Conservation (phyloP, 2,113 vertebrate genomes). For the Gymnogyps californianus region DNA sequence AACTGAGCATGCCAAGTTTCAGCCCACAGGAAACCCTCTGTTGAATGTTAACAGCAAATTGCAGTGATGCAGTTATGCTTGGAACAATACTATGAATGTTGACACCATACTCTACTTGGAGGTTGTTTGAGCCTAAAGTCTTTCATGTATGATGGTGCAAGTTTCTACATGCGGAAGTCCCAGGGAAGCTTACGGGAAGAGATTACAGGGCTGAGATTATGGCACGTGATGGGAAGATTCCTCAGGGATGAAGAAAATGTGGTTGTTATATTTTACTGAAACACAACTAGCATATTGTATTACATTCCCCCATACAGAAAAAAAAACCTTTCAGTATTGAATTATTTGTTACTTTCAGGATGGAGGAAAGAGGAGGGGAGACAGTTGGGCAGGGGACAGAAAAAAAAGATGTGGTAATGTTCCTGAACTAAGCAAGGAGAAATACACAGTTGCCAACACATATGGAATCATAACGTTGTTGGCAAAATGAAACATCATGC, state of each 20-base stretch:
- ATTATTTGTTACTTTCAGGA: not conserved
- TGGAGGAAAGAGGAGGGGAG: not conserved
- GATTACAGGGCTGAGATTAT: not conserved
- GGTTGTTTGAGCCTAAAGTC: not conserved
- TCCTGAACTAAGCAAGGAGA: not conserved
- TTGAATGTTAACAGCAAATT: not conserved
- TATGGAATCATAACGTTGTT: not conserved
- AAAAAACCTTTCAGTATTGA: not conserved
- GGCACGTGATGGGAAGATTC: not conserved
- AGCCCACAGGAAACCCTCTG: not conserved
- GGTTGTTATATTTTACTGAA: not conserved
- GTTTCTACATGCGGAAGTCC: not conserved
- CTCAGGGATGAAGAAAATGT: not conserved
- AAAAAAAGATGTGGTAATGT: not conserved
- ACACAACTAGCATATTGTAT: not conserved
- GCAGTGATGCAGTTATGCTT: not conserved
- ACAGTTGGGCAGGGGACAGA: not conserved
- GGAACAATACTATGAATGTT: not conserved
- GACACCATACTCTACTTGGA: not conserved
- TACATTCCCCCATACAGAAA: not conserved
- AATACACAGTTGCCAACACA: slow-evolving; percentile 5
- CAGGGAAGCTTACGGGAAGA: not conserved
- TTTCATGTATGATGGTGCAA: not conserved
- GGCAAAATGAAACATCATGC: not conserved
- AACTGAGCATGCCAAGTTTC: not conserved